Conservation (phyloP, 2,797 vertebrate genomes). For the Channa striata region DNA sequence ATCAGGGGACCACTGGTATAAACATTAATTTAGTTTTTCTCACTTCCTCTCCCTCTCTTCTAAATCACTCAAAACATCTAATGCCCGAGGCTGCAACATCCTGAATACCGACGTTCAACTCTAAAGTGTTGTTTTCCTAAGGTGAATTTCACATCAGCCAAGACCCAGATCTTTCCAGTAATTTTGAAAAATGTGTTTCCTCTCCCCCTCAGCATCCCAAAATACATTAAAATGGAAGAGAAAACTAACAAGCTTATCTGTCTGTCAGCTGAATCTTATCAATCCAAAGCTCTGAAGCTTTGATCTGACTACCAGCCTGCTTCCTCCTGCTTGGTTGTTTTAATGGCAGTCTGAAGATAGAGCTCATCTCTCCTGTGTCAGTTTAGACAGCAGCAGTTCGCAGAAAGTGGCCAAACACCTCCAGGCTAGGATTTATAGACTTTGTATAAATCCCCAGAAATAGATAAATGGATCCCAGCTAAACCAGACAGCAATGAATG, state of each 20-base stretch:
- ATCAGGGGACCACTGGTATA: constrained; percentile 66
- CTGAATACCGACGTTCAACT: constrained; percentile 40
- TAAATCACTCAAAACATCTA: constrained; percentile 65
- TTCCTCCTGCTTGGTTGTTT: constrained; percentile 52
- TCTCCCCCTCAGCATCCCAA: constrained; percentile 30
- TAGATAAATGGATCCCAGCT: constrained; percentile 69
- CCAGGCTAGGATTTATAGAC: constrained; percentile 71
- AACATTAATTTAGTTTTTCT: constrained; percentile 73
- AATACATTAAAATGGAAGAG: constrained; percentile 57
- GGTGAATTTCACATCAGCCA: constrained; percentile 57
- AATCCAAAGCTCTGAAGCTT: constrained; percentile 60
- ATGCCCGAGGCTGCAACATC: constrained; percentile 39
- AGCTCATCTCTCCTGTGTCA: constrained; percentile 47
- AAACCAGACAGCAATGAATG: constrained; percentile 65
- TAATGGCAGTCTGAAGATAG: constrained; percentile 56
- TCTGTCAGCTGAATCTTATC: constrained; percentile 69
- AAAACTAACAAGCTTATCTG: constrained; percentile 68
- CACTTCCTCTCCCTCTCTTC: constrained; percentile 59
- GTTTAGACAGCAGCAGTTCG: constrained; percentile 58
- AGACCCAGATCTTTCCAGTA: constrained; percentile 56
- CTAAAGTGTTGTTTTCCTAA: constrained; percentile 50
- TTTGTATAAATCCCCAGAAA: constrained; percentile 78
- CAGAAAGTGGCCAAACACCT: constrained; percentile 70
- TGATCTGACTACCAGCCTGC: constrained; percentile 37
- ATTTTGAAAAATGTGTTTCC: constrained; percentile 58